Conservation (phyloP, 1,140 invertebrate genomes). For the Conus betulinus region DNA sequence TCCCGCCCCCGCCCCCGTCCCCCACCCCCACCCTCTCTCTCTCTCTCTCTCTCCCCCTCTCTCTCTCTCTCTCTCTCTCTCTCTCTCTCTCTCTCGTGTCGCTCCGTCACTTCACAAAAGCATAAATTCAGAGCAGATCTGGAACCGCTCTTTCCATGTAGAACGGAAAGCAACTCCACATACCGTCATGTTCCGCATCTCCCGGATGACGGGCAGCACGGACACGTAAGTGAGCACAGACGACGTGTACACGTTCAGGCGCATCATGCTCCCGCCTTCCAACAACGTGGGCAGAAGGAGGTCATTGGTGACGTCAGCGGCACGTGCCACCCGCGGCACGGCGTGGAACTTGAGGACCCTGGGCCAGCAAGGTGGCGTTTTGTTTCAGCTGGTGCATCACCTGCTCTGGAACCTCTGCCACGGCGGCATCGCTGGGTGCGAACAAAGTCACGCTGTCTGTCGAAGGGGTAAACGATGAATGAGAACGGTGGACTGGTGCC, state of each 20-base stretch:
- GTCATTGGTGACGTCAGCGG: conserved; percentile 64
- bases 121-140: no score
- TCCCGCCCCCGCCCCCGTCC: no score
- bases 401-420: conserved; percentile 57
- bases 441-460: conserved; percentile 32
- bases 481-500: no score
- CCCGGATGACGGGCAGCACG: background rate
- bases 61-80: no score
- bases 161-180: no score
- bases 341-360: conserved; percentile 75
- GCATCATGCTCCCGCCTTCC: conserved; percentile 44
- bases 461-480: no score
- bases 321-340: conserved; percentile 55
- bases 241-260: conserved; percentile 68
- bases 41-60: no score
- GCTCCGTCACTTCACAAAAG: no score
- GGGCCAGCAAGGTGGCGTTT: conserved; percentile 22
- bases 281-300: conserved; percentile 55
- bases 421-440: conserved; percentile 35
- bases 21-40: no score
- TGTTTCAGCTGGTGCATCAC: conserved; percentile 73
- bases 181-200: background rate
- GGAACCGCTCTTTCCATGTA: no score
- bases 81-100: no score
- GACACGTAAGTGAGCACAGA: background rate